These are phyloP conservation scores for Heteronetta atricapilla DNA, from an alignment of 2,113 vertebrate species.

Conservation along the genomic window DNA sequence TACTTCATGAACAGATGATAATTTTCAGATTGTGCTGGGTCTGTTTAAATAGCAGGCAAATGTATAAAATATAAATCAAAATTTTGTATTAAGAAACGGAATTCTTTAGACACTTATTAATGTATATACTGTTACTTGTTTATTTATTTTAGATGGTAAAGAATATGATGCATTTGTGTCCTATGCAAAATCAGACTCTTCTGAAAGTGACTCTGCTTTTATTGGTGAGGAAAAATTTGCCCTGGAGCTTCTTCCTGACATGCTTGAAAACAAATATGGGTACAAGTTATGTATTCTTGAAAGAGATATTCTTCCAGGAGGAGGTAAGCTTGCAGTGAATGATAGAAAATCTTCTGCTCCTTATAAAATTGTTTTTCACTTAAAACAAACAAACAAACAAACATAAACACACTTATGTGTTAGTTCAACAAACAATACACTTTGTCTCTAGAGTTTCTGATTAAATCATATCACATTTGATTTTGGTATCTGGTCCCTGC, in stretches of 20 bases:
- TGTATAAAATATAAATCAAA: not conserved
- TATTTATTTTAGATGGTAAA: constrained; percentile 78
- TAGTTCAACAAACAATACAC: not conserved
- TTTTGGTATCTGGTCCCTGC: not conserved
- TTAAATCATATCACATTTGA: not conserved
- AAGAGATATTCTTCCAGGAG: constrained; percentile 88
- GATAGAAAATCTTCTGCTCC: not conserved
- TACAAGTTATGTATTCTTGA: constrained; percentile 88
- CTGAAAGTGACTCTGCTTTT: not conserved
- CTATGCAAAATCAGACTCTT: constrained; percentile 70
- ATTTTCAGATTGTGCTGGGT: not conserved
- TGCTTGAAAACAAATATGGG: constrained; percentile 85
- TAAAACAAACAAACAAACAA: not conserved
- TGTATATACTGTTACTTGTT: not conserved
- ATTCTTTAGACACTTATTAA: not conserved
- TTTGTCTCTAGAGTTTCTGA: not conserved
- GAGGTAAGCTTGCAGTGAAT: constrained; percentile 75
- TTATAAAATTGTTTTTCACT: not conserved
- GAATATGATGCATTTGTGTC: constrained; percentile 90
- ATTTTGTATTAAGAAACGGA: not conserved
- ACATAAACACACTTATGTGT: rapidly evolving
- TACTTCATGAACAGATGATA: not conserved
- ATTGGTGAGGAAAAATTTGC: constrained; percentile 76
- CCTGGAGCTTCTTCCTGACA: constrained; percentile 75
- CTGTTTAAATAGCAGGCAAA: not conserved